Conservation (phyloP, 2,888 invertebrate species). For the Sesia bembeciformis region DNA sequence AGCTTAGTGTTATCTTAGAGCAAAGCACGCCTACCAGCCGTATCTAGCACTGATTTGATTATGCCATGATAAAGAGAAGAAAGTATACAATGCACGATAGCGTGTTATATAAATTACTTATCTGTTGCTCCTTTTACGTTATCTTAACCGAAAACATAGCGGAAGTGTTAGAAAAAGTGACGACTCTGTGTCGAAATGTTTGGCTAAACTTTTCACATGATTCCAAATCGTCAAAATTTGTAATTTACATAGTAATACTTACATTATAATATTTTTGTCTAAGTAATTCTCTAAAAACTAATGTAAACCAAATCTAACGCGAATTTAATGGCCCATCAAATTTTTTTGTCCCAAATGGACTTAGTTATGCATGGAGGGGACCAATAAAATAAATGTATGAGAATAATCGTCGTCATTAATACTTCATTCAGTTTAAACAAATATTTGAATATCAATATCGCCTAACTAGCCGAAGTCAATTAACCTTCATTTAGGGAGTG, state of each 20-base stretch:
- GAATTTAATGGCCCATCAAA: too few relatives aligned
- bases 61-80: conserved; percentile 34
- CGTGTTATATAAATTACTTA: conserved; percentile 33
- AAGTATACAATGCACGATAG: conserved; percentile 55
- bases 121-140: conserved; percentile 39
- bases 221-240: too few relatives aligned
- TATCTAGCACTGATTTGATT: conserved; percentile 37
- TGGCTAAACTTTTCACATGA: not conserved
- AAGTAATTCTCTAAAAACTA: too few relatives aligned
- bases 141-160: conserved; percentile 44
- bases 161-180: conserved; percentile 22
- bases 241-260: too few relatives aligned
- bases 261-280: too few relatives aligned
- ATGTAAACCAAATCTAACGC: too few relatives aligned
- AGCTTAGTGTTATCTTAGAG: not conserved
- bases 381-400: conserved; percentile 11
- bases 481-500: conserved; percentile 43
- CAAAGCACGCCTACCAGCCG: not conserved
- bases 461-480: conserved; percentile 30
- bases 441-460: conserved; percentile 35
- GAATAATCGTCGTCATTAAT: conserved; percentile 15
- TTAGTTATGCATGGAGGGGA: too few relatives aligned
- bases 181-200: not conserved
- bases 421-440: conserved; percentile 25
- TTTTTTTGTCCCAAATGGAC: too few relatives aligned